Conservation (phyloP, 2,113 vertebrate species). For the Saccopteryx bilineata region DNA sequence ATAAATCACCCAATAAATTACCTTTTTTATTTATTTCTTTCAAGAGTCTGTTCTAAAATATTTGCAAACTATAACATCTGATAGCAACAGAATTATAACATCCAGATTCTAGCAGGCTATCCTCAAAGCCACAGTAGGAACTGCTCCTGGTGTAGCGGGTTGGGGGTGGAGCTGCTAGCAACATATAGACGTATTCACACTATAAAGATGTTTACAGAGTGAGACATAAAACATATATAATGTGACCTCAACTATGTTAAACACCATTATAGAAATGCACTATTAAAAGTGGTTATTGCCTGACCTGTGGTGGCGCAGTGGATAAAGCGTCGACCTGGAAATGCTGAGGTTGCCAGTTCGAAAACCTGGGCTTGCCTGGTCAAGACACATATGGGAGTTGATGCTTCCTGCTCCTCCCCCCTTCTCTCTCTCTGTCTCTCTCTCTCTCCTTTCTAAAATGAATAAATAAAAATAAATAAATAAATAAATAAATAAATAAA, state of each 20-base stretch:
- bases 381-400: no score
- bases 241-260: background rate
- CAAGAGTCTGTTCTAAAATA: background rate
- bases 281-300: background rate
- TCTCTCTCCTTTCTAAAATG: no score
- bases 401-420: no score
- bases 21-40: background rate
- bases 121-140: background rate
- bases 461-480: no score
- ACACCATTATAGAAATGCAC: background rate
- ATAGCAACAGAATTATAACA: background rate
- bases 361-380: no score
- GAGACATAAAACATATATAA: background rate
- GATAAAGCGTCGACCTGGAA: no score
- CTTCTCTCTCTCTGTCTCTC: no score
- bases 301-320: no score
- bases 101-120: background rate
- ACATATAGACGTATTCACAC: accelerated
- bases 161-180: background rate
- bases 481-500: no score
- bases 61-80: background rate
- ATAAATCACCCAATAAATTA: background rate
- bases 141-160: background rate
- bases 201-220: background rate
- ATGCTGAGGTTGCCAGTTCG: no score